Evolutionary conservation across 2,888 invertebrate species (phyloP), one percentile per base, ranked within the genome.

Genomic region (Patella pellucida): DNA sequence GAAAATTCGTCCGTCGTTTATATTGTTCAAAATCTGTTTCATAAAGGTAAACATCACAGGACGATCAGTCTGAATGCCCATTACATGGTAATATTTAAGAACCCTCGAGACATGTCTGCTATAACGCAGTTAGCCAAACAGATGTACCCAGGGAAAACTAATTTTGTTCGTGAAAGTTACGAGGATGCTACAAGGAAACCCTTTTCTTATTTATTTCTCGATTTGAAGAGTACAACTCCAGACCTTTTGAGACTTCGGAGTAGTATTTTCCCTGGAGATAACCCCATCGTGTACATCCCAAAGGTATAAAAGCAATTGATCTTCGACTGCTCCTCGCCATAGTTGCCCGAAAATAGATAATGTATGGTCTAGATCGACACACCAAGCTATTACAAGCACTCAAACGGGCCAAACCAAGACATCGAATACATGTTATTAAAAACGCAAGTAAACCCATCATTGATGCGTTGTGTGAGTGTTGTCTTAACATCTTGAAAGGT

Each of bases 161-260:
- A 54, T 27, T 71, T 52, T 52, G 14, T 75, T 14, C 62, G 71
- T 11, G 75, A 75, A 51, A 54, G 41, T 16, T 68, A 68, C 56
- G 71, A 72, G 52, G 68, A 71, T n/a, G 71, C 72, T 3, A 74
- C 70, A 52, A 14, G 16, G 41, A 15, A 69, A 12, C 72, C 77
- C 31, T 69, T 69, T 50, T 69, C 69, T 23, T 75, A 75, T 74
- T 70, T 77, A 27, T 51, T 77, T 52, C 7, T 75, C 2, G 77
- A 77, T 62, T 51, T 77, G 14, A 75, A 70, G 56, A 71, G 71
- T 23, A 72, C 67, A 12, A 78, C 75, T 12, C 67, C 75, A 0
- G 72, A 70, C 3, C 3, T 75, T 19, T 68, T 77, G 15, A 5
- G 70, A 23, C 72, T 77, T n/a, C 52, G 77, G 19, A 77, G 68